These are phyloP conservation scores for Spisula subtruncata DNA, from an alignment of 2,888 invertebrate genomes.

Conservation along the genomic window DNA sequence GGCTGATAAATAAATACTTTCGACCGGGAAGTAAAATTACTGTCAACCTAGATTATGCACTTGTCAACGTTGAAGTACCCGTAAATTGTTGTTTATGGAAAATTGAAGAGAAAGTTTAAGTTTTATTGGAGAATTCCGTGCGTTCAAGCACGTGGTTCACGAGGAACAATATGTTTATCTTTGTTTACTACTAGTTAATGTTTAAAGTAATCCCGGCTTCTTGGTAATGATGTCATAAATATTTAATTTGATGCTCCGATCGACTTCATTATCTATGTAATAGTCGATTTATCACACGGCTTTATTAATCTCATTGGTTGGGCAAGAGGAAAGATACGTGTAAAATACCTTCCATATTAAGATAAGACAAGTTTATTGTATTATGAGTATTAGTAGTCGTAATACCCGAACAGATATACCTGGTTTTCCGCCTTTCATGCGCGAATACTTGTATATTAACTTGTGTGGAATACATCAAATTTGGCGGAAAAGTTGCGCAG, in stretches of 20 bases:
- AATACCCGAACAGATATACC: too few relatives aligned
- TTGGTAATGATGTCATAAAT: slow-evolving; percentile 15
- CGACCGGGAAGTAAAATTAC: neutral
- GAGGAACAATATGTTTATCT: neutral
- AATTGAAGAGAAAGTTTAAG: neutral
- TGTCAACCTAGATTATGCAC: neutral
- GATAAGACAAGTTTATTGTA: neutral
- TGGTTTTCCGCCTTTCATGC: too few relatives aligned
- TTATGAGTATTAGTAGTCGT: neutral
- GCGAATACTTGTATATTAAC: too few relatives aligned
- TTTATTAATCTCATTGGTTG: neutral
- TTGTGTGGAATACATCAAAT: too few relatives aligned
- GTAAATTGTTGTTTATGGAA: neutral
- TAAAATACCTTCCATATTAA: neutral
- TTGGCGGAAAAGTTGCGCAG: too few relatives aligned
- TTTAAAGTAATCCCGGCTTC: neutral
- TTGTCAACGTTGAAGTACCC: neutral
- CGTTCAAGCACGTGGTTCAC: neutral
- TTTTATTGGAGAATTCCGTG: neutral
- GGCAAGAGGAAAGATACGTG: neutral
- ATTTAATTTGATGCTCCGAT: neutral
- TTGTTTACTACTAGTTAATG: neutral
- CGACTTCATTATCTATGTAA: neutral
- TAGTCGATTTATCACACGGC: neutral
- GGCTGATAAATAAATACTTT: neutral